A percentile compares a stretch with the other conserved stretches of the same genome.
Conservation (phyloP, 2,888 invertebrate species). For the Acleris cristana region DNA sequence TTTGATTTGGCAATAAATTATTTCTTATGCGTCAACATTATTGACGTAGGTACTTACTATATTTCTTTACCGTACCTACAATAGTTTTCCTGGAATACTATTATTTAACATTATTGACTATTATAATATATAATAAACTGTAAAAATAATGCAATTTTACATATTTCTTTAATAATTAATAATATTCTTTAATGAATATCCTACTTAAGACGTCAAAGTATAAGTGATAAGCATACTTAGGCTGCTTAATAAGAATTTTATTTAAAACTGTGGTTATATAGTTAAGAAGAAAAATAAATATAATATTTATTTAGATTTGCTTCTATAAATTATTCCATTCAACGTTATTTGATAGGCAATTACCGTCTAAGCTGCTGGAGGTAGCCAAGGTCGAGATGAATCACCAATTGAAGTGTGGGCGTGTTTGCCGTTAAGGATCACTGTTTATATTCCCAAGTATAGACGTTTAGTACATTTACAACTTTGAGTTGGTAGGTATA, state of each 20-base stretch:
- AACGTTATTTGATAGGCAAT: conserved; percentile 20
- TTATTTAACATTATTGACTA: too few relatives aligned
- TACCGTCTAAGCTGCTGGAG: conserved; percentile 11
- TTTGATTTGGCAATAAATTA: conserved; percentile 54
- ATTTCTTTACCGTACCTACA: too few relatives aligned
- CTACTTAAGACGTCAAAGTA: too few relatives aligned
- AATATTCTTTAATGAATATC: too few relatives aligned
- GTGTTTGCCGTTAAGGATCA: conserved; percentile 6
- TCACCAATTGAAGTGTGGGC: conserved; percentile 17
- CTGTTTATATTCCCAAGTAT: conserved; percentile 9
- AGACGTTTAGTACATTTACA: not conserved
- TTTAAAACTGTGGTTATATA: not conserved
- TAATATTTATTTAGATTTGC: not conserved
- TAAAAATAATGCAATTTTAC: too few relatives aligned
- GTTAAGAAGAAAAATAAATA: not conserved
- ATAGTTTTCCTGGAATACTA: too few relatives aligned
- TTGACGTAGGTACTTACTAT: too few relatives aligned
- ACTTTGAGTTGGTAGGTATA: too few relatives aligned
- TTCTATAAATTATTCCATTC: not conserved
- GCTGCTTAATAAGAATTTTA: not conserved
- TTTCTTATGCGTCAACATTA: too few relatives aligned
- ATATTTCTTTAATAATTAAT: too few relatives aligned
- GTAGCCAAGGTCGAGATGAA: conserved; percentile 31
- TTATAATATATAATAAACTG: too few relatives aligned
- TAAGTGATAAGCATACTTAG: too few relatives aligned